Evolutionary conservation across 1,140 invertebrate genomes (phyloP).

Genomic region (Caerostris extrusa): DNA sequence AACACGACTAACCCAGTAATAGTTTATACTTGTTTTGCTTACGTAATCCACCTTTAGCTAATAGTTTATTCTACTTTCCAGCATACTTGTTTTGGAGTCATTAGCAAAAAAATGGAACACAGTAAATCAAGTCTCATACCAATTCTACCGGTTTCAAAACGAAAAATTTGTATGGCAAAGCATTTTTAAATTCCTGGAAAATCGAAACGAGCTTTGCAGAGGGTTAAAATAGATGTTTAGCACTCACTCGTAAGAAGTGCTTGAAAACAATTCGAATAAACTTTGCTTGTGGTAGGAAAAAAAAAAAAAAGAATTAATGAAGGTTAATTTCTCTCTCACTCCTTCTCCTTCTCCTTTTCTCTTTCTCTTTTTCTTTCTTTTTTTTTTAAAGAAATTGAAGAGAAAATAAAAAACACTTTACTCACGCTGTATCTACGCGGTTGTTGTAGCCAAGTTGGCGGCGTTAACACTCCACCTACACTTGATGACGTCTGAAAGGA

Average conservation of each 20-base stretch:
- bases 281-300: neutral
- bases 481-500: conserved; percentile 25
- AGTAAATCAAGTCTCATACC: neutral
- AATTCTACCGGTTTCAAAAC: neutral
- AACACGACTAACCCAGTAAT: too few species aligned
- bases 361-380: neutral
- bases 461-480: neutral
- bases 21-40: too few species aligned
- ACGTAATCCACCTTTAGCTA: too few species aligned
- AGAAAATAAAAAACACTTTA: conserved; percentile 58
- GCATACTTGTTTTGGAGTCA: too few species aligned
- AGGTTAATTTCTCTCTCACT: neutral
- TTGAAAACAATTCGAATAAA: conserved; percentile 1
- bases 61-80: too few species aligned
- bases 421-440: conserved; percentile 27
- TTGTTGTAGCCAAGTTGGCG: conserved; percentile 46
- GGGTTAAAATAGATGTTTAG: neutral
- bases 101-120: too few species aligned
- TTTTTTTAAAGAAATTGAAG: conserved; percentile 18
- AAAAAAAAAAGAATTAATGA: neutral
- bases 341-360: too few species aligned
- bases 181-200: neutral
- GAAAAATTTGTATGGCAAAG: neutral
- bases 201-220: neutral
- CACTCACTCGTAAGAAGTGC: neutral